Conservation (phyloP, 2,797 vertebrate genomes). For the Labeo calbasu region DNA sequence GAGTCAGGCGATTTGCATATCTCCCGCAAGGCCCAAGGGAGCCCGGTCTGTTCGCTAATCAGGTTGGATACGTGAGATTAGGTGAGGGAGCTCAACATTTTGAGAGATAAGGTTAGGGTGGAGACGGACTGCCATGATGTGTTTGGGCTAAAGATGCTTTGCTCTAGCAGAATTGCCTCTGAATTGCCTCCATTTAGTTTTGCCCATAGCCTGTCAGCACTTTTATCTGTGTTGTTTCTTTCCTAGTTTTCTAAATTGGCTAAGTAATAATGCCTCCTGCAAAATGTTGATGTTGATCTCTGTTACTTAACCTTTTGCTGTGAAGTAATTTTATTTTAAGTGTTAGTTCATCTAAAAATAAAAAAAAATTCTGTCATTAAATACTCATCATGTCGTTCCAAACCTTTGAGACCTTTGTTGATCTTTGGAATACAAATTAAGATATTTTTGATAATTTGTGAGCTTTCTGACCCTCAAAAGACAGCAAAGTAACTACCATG, state of each 20-base stretch:
- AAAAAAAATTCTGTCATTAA: too few relatives aligned
- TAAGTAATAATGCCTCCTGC: background rate
- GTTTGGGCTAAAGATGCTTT: background rate
- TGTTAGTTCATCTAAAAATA: too few relatives aligned
- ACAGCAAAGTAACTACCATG: too few relatives aligned
- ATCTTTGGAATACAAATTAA: too few relatives aligned
- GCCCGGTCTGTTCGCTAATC: constrained; percentile 47
- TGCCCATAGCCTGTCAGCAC: background rate
- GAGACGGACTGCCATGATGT: constrained; percentile 55
- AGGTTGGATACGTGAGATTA: constrained; percentile 58
- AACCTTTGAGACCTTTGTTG: too few relatives aligned
- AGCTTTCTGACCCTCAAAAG: too few relatives aligned
- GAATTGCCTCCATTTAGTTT: constrained; percentile 21
- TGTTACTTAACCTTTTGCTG: background rate
- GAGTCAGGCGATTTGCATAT: constrained; percentile 52
- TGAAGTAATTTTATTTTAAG: background rate
- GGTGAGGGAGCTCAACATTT: constrained; percentile 38
- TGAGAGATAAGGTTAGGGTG: constrained; percentile 51
- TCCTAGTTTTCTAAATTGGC: background rate
- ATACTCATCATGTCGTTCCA: too few relatives aligned
- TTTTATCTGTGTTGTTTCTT: background rate
- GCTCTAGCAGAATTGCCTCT: constrained; percentile 9
- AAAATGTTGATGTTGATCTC: constrained; percentile 9
- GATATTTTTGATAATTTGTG: too few relatives aligned
- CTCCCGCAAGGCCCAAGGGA: constrained; percentile 29